Conservation (phyloP, 2,888 invertebrate genomes). For the Drosophila anceps region DNA sequence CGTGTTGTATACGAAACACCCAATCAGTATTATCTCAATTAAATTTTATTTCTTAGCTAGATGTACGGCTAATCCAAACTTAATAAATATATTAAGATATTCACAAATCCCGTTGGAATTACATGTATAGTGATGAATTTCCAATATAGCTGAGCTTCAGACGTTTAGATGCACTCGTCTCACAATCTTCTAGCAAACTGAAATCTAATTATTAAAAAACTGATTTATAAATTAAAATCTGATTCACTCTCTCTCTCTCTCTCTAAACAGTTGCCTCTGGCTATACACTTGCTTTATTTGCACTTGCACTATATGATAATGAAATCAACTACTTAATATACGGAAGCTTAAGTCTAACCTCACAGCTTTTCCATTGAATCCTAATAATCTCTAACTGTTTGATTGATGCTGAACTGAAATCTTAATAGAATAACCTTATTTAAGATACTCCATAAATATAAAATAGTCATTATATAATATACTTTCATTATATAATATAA, state of each 20-base stretch:
- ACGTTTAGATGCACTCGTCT: slow-evolving; percentile 9
- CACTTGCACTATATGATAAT: slow-evolving; percentile 16
- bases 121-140: neutral
- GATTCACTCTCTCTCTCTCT: neutral
- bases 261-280: neutral
- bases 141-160: neutral
- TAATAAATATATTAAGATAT: neutral
- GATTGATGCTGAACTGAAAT: neutral
- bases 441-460: no score
- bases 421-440: neutral
- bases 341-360: neutral
- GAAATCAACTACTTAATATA: neutral
- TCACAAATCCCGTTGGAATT: neutral
- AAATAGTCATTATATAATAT: no score
- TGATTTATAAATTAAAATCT: slow-evolving; percentile 14
- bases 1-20: neutral
- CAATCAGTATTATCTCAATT: neutral
- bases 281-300: neutral
- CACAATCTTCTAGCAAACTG: slow-evolving; percentile 23
- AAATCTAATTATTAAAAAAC: neutral
- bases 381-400: neutral
- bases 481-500: neutral
- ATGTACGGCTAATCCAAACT: neutral
- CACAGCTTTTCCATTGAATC: neutral
- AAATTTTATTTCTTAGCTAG: neutral